These are phyloP conservation scores for Zeus faber DNA, from an alignment of 2,113 vertebrate genomes.

Conservation along the genomic window DNA sequence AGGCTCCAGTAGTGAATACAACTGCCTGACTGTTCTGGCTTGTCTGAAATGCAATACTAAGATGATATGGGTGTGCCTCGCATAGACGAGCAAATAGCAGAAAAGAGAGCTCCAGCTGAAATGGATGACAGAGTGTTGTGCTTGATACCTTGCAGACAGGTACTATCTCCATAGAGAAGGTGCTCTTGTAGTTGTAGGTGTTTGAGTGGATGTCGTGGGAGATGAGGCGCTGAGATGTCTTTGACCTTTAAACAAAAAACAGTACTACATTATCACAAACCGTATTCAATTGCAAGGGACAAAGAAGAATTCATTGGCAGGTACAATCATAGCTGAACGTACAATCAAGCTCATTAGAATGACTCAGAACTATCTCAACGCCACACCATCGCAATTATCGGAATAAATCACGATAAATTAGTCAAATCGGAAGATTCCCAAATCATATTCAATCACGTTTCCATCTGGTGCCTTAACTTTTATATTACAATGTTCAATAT, in stretches of 20 bases:
- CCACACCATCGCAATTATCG: no score
- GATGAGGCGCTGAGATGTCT: conserved; percentile 92
- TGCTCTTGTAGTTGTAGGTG: conserved; percentile 96
- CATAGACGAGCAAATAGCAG: background rate
- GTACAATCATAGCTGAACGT: background rate
- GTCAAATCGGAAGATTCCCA: no score
- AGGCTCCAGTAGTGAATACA: background rate
- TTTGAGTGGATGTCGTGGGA: conserved; percentile 96
- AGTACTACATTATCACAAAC: background rate
- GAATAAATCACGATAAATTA: no score
- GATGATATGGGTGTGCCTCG: background rate
- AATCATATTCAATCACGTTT: no score
- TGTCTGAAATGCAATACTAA: background rate
- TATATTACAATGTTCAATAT: no score
- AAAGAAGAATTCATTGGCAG: no score
- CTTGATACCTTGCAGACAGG: conserved; percentile 92
- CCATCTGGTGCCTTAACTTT: no score
- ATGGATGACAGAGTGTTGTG: no score
- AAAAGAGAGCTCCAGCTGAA: background rate
- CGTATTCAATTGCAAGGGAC: background rate
- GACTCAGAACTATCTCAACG: no score
- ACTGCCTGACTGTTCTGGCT: background rate
- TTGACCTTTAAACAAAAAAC: conserved; percentile 74
- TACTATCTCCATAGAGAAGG: conserved; percentile 95
- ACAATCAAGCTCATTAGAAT: no score